A percentile compares a stretch with the other conserved stretches of the same genome.
Evolutionary conservation across 2,888 invertebrate genomes (phyloP).

Genomic region (Drosophila macrothrix): DNA sequence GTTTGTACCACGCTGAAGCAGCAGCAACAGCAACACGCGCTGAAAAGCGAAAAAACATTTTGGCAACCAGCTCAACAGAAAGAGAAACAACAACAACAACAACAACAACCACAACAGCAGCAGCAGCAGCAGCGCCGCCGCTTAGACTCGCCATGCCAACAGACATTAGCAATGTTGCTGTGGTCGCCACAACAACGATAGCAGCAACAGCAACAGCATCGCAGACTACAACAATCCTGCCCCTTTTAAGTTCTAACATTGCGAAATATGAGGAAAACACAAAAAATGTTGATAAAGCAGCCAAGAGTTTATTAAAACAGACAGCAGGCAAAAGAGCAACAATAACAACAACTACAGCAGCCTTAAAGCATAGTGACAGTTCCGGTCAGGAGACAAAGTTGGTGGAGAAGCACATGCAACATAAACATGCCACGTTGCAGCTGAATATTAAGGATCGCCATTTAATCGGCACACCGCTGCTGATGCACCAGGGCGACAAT

Average conservation of each 20-base stretch:
- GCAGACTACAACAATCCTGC: conserved; percentile 63
- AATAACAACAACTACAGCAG: conserved; percentile 27
- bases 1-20: conserved; percentile 35
- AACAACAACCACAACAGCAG: conserved; percentile 23
- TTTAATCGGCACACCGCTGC: conserved; percentile 84
- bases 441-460: conserved; percentile 83
- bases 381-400: conserved; percentile 57
- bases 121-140: conserved; percentile 39
- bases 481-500: conserved; percentile 84
- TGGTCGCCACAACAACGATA: conserved; percentile 33
- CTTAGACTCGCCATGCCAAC: conserved; percentile 48
- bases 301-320: conserved; percentile 69
- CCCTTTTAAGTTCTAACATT: conserved; percentile 50
- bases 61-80: conserved; percentile 53
- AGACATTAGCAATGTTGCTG: conserved; percentile 65
- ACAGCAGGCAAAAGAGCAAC: conserved; percentile 31
- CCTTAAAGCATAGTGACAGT: conserved; percentile 44
- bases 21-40: conserved; percentile 40
- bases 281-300: conserved; percentile 37
- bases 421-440: conserved; percentile 78
- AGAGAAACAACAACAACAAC: conserved; percentile 10
- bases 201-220: conserved; percentile 24
- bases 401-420: conserved; percentile 45
- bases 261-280: conserved; percentile 38
- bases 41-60: conserved; percentile 55